phyloP scores from a whole-genome alignment of 2,888 invertebrate genomes.

The Colletes collaris region DNA sequence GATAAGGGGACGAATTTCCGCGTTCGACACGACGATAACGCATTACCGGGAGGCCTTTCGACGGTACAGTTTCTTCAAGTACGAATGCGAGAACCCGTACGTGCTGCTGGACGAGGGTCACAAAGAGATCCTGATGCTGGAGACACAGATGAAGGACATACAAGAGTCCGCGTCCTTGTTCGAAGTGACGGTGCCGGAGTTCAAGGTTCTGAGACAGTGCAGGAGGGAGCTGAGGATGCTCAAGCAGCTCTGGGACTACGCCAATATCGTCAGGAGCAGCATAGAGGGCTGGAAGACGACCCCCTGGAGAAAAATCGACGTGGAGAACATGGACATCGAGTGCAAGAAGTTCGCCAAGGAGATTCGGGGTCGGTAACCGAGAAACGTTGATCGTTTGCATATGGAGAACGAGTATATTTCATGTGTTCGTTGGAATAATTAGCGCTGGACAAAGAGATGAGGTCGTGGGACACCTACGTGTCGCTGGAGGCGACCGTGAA shows the following conservation, averaged over 20 bases:
- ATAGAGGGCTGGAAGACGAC: conserved; percentile 99
- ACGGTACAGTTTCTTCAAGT: conserved; percentile 90
- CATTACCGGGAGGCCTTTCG: conserved; percentile 95
- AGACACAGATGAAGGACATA: conserved; percentile 93
- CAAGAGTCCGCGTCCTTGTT: conserved; percentile 96
- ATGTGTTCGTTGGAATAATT: conserved; percentile 66
- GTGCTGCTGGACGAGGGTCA: conserved; percentile 90
- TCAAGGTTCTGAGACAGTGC: conserved; percentile 95
- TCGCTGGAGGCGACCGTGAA: conserved; percentile 96
- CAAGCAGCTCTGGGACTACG: conserved; percentile 98
- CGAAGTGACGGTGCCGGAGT: conserved; percentile 97
- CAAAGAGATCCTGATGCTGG: conserved; percentile 90
- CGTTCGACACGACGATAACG: conserved; percentile 92
- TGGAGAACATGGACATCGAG: conserved; percentile 99
- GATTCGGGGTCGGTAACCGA: conserved; percentile 85
- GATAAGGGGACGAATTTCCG: conserved; percentile 92
- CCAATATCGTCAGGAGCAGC: conserved; percentile 93
- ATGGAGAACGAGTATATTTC: not conserved
- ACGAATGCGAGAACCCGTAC: conserved; percentile 90
- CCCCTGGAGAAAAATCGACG: conserved; percentile 98
- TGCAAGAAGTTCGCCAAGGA: conserved; percentile 99
- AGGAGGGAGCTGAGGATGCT: conserved; percentile 94
- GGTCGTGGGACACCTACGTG: conserved; percentile 95
- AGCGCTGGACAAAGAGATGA: conserved; percentile 97
- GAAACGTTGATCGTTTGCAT: not conserved